These are phyloP conservation scores for Allygus modestus DNA, from an alignment of 2,888 invertebrate genomes.

Conservation along the genomic window DNA sequence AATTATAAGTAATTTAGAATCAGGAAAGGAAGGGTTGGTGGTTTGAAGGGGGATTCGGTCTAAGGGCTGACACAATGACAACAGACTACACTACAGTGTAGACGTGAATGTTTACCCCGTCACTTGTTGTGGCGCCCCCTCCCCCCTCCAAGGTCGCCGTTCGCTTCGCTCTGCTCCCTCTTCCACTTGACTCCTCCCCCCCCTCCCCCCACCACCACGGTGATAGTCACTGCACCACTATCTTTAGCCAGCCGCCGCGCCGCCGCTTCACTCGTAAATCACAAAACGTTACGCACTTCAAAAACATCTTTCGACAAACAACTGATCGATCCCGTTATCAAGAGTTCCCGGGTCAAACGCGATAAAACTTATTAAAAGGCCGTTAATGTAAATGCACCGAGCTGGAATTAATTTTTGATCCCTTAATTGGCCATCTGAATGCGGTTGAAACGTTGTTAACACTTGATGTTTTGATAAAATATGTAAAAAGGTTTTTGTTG, in stretches of 20 bases:
- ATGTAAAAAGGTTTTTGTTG: too few species aligned
- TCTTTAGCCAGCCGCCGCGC: slow-evolving; percentile 8
- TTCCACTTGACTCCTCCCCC: slow-evolving; percentile 8
- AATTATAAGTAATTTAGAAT: too few species aligned
- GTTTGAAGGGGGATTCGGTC: too few species aligned
- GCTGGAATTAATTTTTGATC: too few species aligned
- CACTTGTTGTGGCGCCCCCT: neutral
- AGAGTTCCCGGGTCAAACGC: neutral
- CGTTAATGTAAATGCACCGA: neutral
- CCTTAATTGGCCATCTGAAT: too few species aligned
- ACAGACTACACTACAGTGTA: too few species aligned
- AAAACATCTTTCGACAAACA: slow-evolving; percentile 30
- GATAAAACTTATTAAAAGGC: neutral
- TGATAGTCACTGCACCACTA: neutral
- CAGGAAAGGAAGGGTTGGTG: too few species aligned
- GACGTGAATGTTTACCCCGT: neutral
- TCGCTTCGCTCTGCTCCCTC: neutral
- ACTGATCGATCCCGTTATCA: neutral
- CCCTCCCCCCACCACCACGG: neutral
- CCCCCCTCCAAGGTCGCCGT: slow-evolving; percentile 9
- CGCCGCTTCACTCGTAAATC: slow-evolving; percentile 14
- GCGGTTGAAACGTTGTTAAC: too few species aligned
- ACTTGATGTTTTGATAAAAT: too few species aligned
- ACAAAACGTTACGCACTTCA: neutral
- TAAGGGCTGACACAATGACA: too few species aligned